Percentiles rank a stretch among this genome's conserved stretches.
These are phyloP conservation scores for Aethina tumida DNA, from an alignment of 1,140 invertebrate genomes.

Conservation along the genomic window DNA sequence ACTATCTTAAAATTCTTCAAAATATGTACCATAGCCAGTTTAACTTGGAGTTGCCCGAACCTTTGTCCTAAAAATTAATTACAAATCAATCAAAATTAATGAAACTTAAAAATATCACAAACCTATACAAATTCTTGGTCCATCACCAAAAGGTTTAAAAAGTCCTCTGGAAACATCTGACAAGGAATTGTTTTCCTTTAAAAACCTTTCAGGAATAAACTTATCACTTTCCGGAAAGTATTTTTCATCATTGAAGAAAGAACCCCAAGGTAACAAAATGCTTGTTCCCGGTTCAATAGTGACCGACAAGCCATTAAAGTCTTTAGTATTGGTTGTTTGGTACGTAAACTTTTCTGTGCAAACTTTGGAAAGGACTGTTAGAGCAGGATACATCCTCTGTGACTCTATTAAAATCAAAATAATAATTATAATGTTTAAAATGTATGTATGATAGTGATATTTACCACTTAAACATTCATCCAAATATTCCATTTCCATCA, in stretches of 20 bases:
- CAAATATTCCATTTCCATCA: too few relatives aligned
- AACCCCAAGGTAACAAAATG: not conserved
- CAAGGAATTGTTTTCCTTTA: not conserved
- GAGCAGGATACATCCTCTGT: not conserved
- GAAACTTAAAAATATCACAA: not conserved
- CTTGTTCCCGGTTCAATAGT: conserved; percentile 3
- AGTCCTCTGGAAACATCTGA: not conserved
- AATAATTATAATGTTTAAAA: not conserved
- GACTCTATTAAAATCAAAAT: conserved; percentile 7
- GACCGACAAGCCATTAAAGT: conserved; percentile 6
- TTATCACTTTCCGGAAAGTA: conserved; percentile 1
- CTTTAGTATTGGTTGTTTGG: not conserved
- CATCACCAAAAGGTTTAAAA: conserved; percentile 7
- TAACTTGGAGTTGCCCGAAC: conserved; percentile 7
- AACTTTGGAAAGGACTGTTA: not conserved
- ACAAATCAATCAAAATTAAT: not conserved
- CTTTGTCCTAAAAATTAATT: conserved; percentile 5
- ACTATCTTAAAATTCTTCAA: conserved; percentile 7
- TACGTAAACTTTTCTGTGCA: conserved; percentile 8
- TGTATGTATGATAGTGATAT: too few relatives aligned
- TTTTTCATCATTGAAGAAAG: conserved; percentile 3
- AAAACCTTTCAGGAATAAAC: conserved; percentile 8
- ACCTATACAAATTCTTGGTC: conserved; percentile 9
- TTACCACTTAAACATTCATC: too few relatives aligned
- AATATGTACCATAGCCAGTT: conserved; percentile 1